phyloP scores from a whole-genome alignment of 2,113 vertebrate genomes.

The Setophaga petechia region DNA sequence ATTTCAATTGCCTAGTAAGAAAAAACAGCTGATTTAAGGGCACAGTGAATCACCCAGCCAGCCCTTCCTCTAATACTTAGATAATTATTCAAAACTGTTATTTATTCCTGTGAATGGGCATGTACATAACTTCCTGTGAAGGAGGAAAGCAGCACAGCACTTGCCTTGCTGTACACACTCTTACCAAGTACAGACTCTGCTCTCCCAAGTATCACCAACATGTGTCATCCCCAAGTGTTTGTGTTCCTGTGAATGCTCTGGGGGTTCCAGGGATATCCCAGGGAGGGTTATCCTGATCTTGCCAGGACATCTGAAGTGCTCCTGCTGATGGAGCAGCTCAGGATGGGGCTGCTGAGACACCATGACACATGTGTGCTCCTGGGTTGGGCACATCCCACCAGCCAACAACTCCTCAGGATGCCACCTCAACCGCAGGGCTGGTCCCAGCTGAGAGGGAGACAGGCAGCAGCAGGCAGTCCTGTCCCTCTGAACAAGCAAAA shows the following conservation, averaged over 20 bases:
- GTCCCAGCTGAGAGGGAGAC: background rate
- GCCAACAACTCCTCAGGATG: background rate
- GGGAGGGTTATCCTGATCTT: background rate
- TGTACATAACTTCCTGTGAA: background rate
- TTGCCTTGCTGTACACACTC: background rate
- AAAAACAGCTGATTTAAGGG: slow-evolving; percentile 17
- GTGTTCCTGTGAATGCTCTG: background rate
- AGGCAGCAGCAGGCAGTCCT: background rate
- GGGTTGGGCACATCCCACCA: background rate
- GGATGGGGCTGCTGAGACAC: background rate
- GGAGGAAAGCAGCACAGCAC: background rate
- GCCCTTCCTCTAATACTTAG: background rate
- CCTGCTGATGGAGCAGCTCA: rapidly evolving
- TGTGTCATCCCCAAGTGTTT: background rate
- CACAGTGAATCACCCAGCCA: background rate
- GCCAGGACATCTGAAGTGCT: background rate
- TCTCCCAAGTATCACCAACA: rapidly evolving
- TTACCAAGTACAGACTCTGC: background rate
- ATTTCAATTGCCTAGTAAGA: background rate
- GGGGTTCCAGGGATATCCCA: background rate
- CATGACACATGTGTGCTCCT: rapidly evolving
- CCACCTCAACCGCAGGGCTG: rapidly evolving
- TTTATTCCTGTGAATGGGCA: background rate
- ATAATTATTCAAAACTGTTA: background rate
- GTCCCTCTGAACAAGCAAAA: background rate